Evolutionary conservation across 37 sponge, comb jelly and placozoan genomes (phyloP).

Genomic region (Chondrilla cf. caribensis): DNA sequence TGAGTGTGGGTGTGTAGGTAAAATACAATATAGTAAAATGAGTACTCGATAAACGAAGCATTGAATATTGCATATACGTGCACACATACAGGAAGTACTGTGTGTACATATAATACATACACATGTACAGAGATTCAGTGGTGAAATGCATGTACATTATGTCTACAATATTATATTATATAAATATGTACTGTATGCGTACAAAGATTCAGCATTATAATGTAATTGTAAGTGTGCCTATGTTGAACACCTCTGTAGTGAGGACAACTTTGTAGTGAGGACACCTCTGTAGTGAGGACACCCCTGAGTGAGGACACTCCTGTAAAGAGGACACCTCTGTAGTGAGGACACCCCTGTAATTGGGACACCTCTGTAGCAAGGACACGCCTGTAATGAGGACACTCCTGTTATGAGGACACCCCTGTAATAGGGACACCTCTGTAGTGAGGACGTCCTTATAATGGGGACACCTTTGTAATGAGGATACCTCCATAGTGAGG

Average conservation of each 20-base stretch:
- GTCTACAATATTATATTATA: not conserved
- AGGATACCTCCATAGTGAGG: not conserved
- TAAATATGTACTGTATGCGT: not conserved
- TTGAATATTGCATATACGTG: not conserved
- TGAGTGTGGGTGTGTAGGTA: not conserved
- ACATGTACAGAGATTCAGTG: too few relatives aligned
- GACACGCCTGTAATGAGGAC: not conserved
- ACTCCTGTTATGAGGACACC: not conserved
- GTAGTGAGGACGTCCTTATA: not conserved
- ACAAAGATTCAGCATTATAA: not conserved
- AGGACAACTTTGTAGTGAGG: not conserved
- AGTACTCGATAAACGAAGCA: not conserved
- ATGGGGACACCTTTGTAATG: not conserved
- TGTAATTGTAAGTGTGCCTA: too few relatives aligned
- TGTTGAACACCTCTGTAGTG: too few relatives aligned
- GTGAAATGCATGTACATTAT: too few relatives aligned
- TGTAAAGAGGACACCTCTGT: slow-evolving; percentile 1
- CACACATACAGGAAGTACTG: not conserved
- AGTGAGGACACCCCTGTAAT: not conserved
- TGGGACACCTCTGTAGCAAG: slow-evolving; percentile 6
- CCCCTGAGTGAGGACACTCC: not conserved
- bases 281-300: slow-evolving; percentile 8
- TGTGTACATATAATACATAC: not conserved
- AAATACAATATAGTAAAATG: not conserved
- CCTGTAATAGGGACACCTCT: too few relatives aligned